Conservation (phyloP, 1,140 invertebrate genomes). For the Hetaerina americana region DNA sequence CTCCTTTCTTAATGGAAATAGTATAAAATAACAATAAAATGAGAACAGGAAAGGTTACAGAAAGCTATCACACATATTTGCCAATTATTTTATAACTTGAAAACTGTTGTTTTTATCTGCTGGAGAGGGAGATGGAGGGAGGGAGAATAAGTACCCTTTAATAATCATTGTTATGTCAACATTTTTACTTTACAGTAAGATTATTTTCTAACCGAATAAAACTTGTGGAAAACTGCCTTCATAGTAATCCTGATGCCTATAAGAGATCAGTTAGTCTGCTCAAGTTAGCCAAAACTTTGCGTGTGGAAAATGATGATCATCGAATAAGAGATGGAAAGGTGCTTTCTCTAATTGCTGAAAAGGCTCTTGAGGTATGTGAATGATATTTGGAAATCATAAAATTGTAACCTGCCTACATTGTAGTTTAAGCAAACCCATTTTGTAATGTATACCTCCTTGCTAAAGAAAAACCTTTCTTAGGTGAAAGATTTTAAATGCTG, state of each 20-base stretch:
- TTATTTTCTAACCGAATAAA: constrained; percentile 37
- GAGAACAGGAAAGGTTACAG: background rate
- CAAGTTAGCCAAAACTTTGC: constrained; percentile 39
- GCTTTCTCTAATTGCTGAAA: constrained; percentile 40
- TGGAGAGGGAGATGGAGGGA: no score
- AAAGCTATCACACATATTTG: background rate
- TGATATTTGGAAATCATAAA: background rate
- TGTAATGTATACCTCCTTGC: no score
- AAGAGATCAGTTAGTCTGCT: constrained; percentile 41
- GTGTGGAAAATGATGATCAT: constrained; percentile 32
- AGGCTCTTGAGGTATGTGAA: constrained; percentile 35
- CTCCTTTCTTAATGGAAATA: no score
- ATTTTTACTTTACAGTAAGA: constrained; percentile 33
- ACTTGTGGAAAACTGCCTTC: constrained; percentile 39
- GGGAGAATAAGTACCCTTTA: no score
- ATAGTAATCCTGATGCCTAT: constrained; percentile 35
- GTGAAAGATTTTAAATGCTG: constrained; percentile 37
- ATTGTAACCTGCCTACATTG: constrained; percentile 1
- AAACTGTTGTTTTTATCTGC: constrained; percentile 9
- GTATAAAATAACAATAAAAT: no score
- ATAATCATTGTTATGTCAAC: no score
- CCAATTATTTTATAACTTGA: constrained; percentile 6
- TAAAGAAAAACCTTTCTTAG: constrained; percentile 27
- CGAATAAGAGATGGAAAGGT: constrained; percentile 39
- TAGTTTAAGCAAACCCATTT: no score